Evolutionary conservation across 2,113 vertebrate species (phyloP), one percentile per base, ranked within the genome.

Genomic region (Scalopus aquaticus): DNA sequence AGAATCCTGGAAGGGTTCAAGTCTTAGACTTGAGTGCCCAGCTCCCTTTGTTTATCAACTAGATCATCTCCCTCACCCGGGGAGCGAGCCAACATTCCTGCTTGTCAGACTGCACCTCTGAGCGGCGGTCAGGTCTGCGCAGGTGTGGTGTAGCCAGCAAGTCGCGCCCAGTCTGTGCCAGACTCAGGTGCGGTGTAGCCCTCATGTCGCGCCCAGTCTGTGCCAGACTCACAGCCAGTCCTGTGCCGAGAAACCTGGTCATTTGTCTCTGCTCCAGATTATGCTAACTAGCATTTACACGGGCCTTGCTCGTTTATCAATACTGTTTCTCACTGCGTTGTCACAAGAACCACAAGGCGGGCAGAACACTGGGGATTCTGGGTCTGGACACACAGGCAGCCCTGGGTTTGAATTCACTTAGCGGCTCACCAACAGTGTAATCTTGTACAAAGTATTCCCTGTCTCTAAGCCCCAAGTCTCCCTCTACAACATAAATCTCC

Each of bases 101-200:
- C 11, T 6, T 67, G 3, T 15, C 42, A 13, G 2, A 15, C 28
- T 32, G 3, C 28, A 8, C n/a, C 26, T 6, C 17, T 1, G 1
- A 4, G 37, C 17, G 24, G 16, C 67, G 24, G 6, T 32, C 11
- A 89, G 24, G 32, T 51, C 94, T 32, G 1, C 7, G 11, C 4
- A 49, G 7, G 37, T 1, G 49, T 0, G 0, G 1, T 5, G 1
- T 9, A 77, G 44, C 22, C n/a, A 64, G 56, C 9, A 20, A 60
- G 28, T n/a, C n/a, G n/a, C n/a, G n/a, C n/a, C n/a, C n/a, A n/a
- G n/a, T n/a, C n/a, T n/a, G n/a, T n/a, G n/a, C n/a, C n/a, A n/a
- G n/a, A n/a, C n/a, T n/a, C n/a, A n/a, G n/a, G n/a, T n/a, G n/a
- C n/a, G n/a, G n/a, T n/a, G n/a, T n/a, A n/a, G n/a, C n/a, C n/a